These are phyloP conservation scores for Corythucha ciliata DNA, from an alignment of 2,888 invertebrate genomes.

Conservation along the genomic window DNA sequence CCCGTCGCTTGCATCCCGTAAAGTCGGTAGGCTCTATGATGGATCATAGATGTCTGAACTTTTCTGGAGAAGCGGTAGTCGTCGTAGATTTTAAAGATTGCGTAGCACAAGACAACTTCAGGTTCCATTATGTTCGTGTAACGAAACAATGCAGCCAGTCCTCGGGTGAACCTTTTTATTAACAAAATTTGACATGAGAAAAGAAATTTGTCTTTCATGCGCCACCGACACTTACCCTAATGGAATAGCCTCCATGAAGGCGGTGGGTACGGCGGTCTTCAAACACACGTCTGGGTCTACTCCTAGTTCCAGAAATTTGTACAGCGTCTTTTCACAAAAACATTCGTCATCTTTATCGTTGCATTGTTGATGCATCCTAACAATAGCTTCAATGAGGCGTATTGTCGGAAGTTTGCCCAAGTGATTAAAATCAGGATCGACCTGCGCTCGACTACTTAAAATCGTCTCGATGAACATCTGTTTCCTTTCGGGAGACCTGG, in stretches of 20 bases:
- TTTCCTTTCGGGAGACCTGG: constrained; percentile 17
- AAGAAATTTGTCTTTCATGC: too few relatives aligned
- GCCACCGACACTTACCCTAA: too few relatives aligned
- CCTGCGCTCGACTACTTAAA: constrained; percentile 19
- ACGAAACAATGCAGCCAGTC: not conserved
- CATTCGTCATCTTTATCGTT: constrained; percentile 22
- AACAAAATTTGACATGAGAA: too few relatives aligned
- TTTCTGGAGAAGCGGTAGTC: too few relatives aligned
- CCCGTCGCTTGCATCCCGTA: too few relatives aligned
- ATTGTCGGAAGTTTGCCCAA: not conserved
- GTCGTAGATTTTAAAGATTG: not conserved
- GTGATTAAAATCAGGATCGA: constrained; percentile 18
- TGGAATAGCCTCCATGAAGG: constrained; percentile 9
- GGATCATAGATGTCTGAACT: too few relatives aligned
- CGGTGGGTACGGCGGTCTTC: not conserved
- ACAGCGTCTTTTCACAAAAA: constrained; percentile 19
- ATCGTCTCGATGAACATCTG: constrained; percentile 24
- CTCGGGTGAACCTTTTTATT: constrained; percentile 12
- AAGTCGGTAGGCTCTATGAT: too few relatives aligned
- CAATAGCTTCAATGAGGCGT: constrained; percentile 20
- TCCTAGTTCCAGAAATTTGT: constrained; percentile 22
- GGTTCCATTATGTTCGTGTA: constrained; percentile 14
- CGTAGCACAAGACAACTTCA: constrained; percentile 2
- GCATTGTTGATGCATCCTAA: constrained; percentile 13
- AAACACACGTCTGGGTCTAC: constrained; percentile 20